Evolutionary conservation across 2,888 invertebrate species (phyloP), one percentile per base, ranked within the genome.

Genomic region (Patella pellucida): DNA sequence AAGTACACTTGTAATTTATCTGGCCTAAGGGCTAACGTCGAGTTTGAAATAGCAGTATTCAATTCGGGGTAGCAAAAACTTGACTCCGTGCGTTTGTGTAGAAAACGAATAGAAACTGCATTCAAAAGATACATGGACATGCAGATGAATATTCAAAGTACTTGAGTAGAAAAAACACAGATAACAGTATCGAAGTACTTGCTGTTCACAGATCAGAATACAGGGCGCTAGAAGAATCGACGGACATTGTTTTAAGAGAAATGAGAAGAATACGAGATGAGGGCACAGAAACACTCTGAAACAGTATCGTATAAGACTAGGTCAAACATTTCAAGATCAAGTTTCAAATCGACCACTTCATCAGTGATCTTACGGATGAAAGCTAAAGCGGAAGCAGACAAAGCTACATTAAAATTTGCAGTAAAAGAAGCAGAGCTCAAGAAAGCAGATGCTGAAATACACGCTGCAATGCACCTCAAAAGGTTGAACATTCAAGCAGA

Each of bases 301-400:
- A n/a, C n/a, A n/a, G 15, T 4, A 14, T 56, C 56, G 4, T 9
- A n/a, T 14, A 56, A 56, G n/a, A n/a, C 56, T 3, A n/a, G 14
- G n/a, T n/a, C 16, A 15, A 5, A 15, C 15, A n/a, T n/a, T n/a
- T n/a, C n/a, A n/a, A n/a, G n/a, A n/a, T n/a, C n/a, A n/a, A n/a
- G n/a, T n/a, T n/a, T n/a, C n/a, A n/a, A n/a, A n/a, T n/a, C n/a
- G n/a, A n/a, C n/a, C n/a, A n/a, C n/a, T n/a, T n/a, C n/a, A 15
- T 15, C 27, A 27, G 27, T 27, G 27, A 56, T 56, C 23, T 15
- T 31, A 52, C 19, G 23, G 3, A 71, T 71, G 52, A 62, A 41
- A 19, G 75, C 75, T 51, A 56, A 71, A 52, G 75, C 41, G 4
- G 75, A 56, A 51, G 74, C 69, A n/a, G 71, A 71, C 4, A 54